Evolutionary conservation across 2,888 invertebrate genomes (phyloP).

Genomic region (Ctenicera cuprea): DNA sequence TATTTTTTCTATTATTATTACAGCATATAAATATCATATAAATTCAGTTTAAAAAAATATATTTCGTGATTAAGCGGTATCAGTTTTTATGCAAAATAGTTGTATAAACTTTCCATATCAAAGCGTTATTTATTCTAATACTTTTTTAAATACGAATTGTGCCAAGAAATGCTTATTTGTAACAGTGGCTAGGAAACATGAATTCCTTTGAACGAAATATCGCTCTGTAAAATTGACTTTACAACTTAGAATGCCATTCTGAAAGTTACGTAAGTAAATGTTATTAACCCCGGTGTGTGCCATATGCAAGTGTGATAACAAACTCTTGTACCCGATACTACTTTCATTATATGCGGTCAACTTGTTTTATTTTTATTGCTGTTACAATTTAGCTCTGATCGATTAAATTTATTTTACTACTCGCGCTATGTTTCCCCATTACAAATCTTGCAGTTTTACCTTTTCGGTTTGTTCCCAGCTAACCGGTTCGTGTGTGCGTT

Average conservation of each 20-base stretch:
- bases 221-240: conserved; percentile 10
- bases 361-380: conserved; percentile 21
- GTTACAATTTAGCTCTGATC: conserved; percentile 20
- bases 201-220: conserved; percentile 14
- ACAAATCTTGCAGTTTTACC: conserved; percentile 8
- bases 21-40: too few relatives aligned
- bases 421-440: conserved; percentile 15
- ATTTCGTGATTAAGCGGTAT: too few relatives aligned
- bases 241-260: conserved; percentile 23
- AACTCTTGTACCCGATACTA: conserved; percentile 26
- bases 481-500: background rate
- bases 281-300: conserved; percentile 27
- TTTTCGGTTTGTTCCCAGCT: background rate
- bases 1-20: too few relatives aligned
- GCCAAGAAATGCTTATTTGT: background rate
- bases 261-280: conserved; percentile 17
- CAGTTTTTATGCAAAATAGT: too few relatives aligned
- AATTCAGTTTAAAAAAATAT: too few relatives aligned
- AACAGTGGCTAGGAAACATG: background rate
- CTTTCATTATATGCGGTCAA: conserved; percentile 29
- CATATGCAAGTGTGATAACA: conserved; percentile 28
- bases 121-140: too few relatives aligned
- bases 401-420: conserved; percentile 12
- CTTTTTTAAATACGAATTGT: too few relatives aligned
- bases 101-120: too few relatives aligned